Conservation (phyloP, 2,797 vertebrate species). For the Sus cebifrons region DNA sequence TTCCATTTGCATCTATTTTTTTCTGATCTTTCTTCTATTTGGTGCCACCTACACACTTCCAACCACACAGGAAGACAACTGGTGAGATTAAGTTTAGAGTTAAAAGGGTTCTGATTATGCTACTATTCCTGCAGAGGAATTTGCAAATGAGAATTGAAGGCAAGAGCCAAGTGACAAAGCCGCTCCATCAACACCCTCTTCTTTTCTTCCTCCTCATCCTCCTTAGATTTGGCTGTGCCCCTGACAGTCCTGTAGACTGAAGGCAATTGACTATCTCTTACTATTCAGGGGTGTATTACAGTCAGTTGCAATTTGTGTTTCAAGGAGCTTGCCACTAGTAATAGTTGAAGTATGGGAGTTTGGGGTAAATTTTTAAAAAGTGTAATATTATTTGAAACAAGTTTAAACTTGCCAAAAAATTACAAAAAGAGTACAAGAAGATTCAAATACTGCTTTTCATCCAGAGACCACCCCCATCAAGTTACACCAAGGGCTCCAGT, state of each 20-base stretch:
- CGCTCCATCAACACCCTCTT: background rate
- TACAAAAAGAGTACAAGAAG: background rate
- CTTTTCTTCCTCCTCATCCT: conserved; percentile 28
- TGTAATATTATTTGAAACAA: conserved; percentile 61
- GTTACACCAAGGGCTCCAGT: background rate
- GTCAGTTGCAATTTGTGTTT: background rate
- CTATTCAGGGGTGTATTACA: background rate
- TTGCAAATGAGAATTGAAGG: conserved; percentile 63
- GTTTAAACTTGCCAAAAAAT: background rate
- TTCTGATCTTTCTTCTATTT: conserved; percentile 71
- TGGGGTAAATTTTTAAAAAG: background rate
- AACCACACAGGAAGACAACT: conserved; percentile 72
- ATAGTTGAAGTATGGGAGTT: background rate
- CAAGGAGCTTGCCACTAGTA: background rate
- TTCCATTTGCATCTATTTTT: conserved; percentile 64
- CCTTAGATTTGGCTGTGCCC: background rate
- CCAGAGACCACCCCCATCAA: background rate
- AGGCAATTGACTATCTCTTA: background rate
- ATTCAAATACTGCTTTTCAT: background rate
- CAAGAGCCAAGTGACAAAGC: conserved; percentile 58
- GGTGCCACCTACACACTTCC: conserved; percentile 69
- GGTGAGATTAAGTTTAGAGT: conserved; percentile 58
- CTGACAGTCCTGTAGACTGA: background rate
- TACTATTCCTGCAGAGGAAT: conserved; percentile 58
- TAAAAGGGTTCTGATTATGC: conserved; percentile 66